These are phyloP conservation scores for Brachypalpus laphriformis DNA, from an alignment of 2,888 invertebrate species.

Conservation along the genomic window DNA sequence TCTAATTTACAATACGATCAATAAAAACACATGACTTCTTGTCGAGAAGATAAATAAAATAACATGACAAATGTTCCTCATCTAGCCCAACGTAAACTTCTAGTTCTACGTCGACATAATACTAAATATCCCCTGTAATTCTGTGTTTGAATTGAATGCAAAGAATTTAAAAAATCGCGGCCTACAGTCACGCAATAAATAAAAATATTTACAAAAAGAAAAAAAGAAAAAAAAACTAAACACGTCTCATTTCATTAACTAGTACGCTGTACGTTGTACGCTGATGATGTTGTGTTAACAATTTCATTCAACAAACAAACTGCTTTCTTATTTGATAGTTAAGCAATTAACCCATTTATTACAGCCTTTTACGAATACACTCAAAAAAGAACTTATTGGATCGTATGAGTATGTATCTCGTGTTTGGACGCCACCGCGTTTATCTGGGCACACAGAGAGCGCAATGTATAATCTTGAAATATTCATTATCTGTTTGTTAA, in stretches of 20 bases:
- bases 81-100: neutral
- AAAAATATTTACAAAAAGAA: neutral
- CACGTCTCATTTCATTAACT: neutral
- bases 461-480: constrained; percentile 37
- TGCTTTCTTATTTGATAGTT: constrained; percentile 11
- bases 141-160: too few relatives aligned
- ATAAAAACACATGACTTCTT: neutral
- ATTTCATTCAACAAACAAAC: constrained; percentile 27
- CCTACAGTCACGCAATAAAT: neutral
- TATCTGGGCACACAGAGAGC: constrained; percentile 24
- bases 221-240: neutral
- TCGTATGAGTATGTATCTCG: neutral
- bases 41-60: neutral
- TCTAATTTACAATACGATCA: neutral
- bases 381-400: neutral
- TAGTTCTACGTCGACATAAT: neutral
- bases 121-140: neutral
- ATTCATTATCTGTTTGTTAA: constrained; percentile 57
- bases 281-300: constrained; percentile 16
- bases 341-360: constrained; percentile 40
- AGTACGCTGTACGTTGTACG: constrained; percentile 1
- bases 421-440: constrained; percentile 2
- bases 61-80: neutral
- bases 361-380: constrained; percentile 9
- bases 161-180: neutral